These are phyloP conservation scores for Benitochromis conjunctus DNA, from an alignment of 2,113 vertebrate species.

Conservation along the genomic window DNA sequence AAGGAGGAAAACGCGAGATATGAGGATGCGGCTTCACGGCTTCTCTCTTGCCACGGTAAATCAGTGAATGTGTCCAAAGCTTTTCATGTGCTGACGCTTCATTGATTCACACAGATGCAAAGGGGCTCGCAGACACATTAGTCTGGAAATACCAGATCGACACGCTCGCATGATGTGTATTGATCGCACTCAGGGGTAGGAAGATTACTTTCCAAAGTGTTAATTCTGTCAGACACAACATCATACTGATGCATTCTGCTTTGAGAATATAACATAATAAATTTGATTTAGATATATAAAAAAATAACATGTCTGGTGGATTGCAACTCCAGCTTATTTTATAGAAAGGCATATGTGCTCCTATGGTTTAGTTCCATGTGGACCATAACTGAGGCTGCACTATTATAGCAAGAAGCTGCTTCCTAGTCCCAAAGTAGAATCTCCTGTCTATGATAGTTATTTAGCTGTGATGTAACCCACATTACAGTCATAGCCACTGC, in stretches of 20 bases:
- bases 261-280: not conserved
- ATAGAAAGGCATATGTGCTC: not conserved
- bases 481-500: not conserved
- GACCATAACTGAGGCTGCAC: not conserved
- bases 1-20: not conserved
- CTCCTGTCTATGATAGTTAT: not conserved
- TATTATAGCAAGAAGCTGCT: not conserved
- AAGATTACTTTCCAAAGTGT: slow-evolving; percentile 36
- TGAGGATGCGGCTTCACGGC: not conserved
- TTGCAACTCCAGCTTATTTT: not conserved
- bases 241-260: not conserved
- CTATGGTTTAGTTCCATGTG: not conserved
- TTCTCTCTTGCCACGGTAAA: not conserved
- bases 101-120: slow-evolving; percentile 18
- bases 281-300: not conserved
- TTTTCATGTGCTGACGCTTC: slow-evolving; percentile 39
- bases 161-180: slow-evolving; percentile 26
- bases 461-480: not conserved
- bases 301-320: not conserved
- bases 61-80: slow-evolving; percentile 49
- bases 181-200: slow-evolving; percentile 14
- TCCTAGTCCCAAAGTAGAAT: not conserved
- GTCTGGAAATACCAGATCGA: slow-evolving; percentile 31
- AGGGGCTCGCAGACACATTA: slow-evolving; percentile 5
- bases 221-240: slow-evolving; percentile 14